Evolutionary conservation across 2,113 vertebrate species (phyloP).

Genomic region (Paracanthobrama guichenoti): DNA sequence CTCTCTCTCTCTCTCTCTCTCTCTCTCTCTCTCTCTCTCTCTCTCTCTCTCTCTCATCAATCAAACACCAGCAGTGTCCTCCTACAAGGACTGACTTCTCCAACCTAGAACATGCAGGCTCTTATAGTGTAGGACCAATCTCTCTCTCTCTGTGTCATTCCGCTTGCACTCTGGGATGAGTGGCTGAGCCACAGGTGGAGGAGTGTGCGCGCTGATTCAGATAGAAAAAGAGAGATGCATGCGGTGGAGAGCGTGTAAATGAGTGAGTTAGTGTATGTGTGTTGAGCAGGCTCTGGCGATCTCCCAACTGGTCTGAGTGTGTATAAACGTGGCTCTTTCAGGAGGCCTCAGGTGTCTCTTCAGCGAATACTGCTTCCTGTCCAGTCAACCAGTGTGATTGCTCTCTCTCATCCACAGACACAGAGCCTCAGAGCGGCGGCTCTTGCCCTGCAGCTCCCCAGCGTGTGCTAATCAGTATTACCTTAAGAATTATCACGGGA

Average conservation of each 20-base stretch:
- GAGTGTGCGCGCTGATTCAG: slow-evolving; percentile 71
- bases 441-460: slow-evolving; percentile 12
- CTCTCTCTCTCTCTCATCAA: slow-evolving; percentile 15
- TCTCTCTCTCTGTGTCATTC: neutral
- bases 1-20: slow-evolving; percentile 4
- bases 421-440: neutral
- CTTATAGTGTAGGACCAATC: neutral
- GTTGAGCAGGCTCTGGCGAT: slow-evolving; percentile 29
- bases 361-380: slow-evolving; percentile 27
- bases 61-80: slow-evolving; percentile 34
- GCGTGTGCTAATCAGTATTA: slow-evolving; percentile 7
- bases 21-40: neutral
- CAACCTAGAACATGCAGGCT: neutral
- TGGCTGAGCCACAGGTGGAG: slow-evolving; percentile 58
- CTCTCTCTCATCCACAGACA: slow-evolving; percentile 15
- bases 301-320: slow-evolving; percentile 21
- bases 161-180: neutral
- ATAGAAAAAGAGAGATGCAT: slow-evolving; percentile 58
- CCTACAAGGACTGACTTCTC: slow-evolving; percentile 8
- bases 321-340: slow-evolving; percentile 24
- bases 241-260: slow-evolving; percentile 17
- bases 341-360: slow-evolving; percentile 34
- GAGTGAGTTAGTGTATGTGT: neutral
- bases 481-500: slow-evolving; percentile 12
- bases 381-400: slow-evolving; percentile 34